phyloP scores from a whole-genome alignment of 2,113 vertebrate genomes.

The Fregata magnificens region DNA sequence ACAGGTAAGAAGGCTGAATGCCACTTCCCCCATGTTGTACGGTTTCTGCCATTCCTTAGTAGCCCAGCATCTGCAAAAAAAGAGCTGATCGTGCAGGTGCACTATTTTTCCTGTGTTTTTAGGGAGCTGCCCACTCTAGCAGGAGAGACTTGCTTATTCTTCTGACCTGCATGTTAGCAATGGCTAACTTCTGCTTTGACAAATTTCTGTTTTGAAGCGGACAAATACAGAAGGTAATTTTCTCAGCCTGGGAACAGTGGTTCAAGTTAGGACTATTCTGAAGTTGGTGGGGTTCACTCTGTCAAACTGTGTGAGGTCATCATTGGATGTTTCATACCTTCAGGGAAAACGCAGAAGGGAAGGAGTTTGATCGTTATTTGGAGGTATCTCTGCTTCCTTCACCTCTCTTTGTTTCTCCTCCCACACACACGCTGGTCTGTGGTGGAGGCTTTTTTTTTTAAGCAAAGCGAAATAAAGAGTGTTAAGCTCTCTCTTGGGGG shows the following conservation, averaged over 20 bases:
- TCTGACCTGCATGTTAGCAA: background rate
- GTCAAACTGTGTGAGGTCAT: background rate
- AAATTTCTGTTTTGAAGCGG: background rate
- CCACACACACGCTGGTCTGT: rapidly evolving
- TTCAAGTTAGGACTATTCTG: background rate
- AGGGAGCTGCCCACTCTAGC: background rate
- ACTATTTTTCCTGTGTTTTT: background rate
- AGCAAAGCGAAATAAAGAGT: background rate
- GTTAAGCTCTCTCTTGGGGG: background rate
- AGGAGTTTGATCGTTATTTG: background rate
- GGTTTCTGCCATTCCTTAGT: background rate
- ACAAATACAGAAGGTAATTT: background rate
- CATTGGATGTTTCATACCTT: background rate
- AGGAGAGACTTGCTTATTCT: background rate
- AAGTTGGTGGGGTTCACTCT: background rate
- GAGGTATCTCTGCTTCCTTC: background rate
- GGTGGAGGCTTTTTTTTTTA: background rate
- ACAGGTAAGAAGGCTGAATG: background rate
- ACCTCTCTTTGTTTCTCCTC: background rate
- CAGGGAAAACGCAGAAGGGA: background rate
- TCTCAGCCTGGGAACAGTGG: background rate
- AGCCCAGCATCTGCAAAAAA: background rate
- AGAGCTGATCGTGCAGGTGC: background rate
- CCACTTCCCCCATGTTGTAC: background rate
- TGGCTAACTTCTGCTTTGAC: background rate